Evolutionary conservation across 2,888 invertebrate species (phyloP).

Genomic region (Cosmia trapezina): DNA sequence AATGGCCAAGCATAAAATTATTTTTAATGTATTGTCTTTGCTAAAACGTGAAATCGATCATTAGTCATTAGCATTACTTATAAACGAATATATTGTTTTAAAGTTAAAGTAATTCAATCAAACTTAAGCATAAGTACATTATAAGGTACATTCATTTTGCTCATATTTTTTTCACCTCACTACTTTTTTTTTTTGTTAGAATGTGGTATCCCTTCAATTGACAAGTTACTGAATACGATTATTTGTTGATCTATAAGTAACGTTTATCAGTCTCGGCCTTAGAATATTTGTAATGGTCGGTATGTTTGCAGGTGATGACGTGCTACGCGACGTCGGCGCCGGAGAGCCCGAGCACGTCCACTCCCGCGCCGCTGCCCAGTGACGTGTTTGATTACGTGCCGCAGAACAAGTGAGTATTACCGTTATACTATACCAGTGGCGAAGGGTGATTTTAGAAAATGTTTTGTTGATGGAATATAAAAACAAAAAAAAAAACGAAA

Average conservation of each 20-base stretch:
- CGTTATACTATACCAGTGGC: too few relatives aligned
- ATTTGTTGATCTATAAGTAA: not conserved
- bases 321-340: constrained; percentile 87
- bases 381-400: constrained; percentile 83
- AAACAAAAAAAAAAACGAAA: too few relatives aligned
- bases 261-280: not conserved
- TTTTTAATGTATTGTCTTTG: too few relatives aligned
- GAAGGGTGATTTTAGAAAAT: too few relatives aligned
- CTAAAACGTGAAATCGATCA: too few relatives aligned
- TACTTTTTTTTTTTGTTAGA: not conserved
- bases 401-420: constrained; percentile 71
- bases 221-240: not conserved
- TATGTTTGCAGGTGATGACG: constrained; percentile 82
- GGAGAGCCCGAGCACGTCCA: constrained; percentile 83
- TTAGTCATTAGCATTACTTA: too few relatives aligned
- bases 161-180: not conserved
- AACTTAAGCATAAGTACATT: not conserved
- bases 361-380: constrained; percentile 76
- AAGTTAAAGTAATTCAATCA: not conserved
- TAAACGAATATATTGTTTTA: too few relatives aligned
- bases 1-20: too few relatives aligned
- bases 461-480: too few relatives aligned
- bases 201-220: not conserved
- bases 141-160: not conserved
- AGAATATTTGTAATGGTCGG: not conserved